Evolutionary conservation across 2,797 vertebrate genomes (phyloP), one percentile per base, ranked within the genome.

Genomic region (Acrossocheilus fasciatus): DNA sequence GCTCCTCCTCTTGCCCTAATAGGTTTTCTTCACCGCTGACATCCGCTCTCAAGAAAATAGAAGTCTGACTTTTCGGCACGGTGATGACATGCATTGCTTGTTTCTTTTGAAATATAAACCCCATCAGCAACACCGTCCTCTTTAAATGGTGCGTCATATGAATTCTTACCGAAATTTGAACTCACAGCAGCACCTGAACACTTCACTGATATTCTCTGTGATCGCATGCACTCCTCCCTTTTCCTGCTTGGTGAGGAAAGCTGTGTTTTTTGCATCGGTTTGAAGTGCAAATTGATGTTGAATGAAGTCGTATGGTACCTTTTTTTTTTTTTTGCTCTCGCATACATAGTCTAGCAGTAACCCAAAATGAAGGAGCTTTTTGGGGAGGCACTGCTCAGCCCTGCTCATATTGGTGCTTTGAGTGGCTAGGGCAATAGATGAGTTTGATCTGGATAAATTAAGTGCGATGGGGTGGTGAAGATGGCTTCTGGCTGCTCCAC

Each of bases 1-100:
- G 75, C 82, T 80, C 79, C 92, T 93, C 90, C 93, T 92, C 91
- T 90, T 86, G 87, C 78, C 88, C 89, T 91, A 94, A 92, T 92
- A 94, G 91, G 90, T 90, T 95, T 95, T 93, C 93, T 94, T 89
- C 90, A 91, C 89, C 91, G 82, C 91, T 84, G 88, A 91, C 93
- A 93, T 94, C 78, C 90, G 89, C 90, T 92, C 90, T 90, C 92
- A 93, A 89, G 89, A 45, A 88, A 87, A 94, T 90, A 95, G 91
- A 92, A 91, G 93, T 92, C 92, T 92, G 87, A 90, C 92, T 92
- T 87, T 92, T 91, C 87, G 89, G 92, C 91, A 90, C 90, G 92
- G 92, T 92, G 90, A 92, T 92, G 91, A 92, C 92, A 92, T 92
- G 87, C 88, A 68, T 82, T 86, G 50, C 76, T 72, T 78, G 73